Percentiles rank a stretch among this genome's conserved stretches.
phyloP scores from a whole-genome alignment of 2,888 invertebrate species.

The Acrobasis consociella region DNA sequence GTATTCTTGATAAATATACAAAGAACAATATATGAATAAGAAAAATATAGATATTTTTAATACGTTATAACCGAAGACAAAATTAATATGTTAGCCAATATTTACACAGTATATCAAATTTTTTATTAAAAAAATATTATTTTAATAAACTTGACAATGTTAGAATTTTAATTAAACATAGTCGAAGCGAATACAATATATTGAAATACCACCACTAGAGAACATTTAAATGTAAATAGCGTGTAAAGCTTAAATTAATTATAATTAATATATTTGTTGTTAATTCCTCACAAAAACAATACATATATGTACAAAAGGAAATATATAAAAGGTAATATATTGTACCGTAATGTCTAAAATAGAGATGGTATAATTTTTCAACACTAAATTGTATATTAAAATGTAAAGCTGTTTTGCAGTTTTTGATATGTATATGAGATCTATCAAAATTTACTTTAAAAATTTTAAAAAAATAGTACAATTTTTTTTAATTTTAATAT shows the following conservation, averaged over 20 bases:
- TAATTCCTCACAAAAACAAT: constrained; percentile 20
- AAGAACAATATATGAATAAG: no score
- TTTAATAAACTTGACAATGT: no score
- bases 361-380: background rate
- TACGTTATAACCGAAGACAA: no score
- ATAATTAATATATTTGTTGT: constrained; percentile 17
- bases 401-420: background rate
- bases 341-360: constrained; percentile 8
- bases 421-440: constrained; percentile 8
- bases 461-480: background rate
- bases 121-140: no score
- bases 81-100: no score
- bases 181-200: background rate
- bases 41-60: no score
- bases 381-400: constrained; percentile 7
- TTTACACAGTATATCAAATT: no score
- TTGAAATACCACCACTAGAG: background rate
- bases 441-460: background rate
- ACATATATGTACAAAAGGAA: constrained; percentile 18
- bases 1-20: no score
- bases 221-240: constrained; percentile 16
- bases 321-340: constrained; percentile 7
- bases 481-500: no score
- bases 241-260: constrained; percentile 22
- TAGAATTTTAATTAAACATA: no score